Evolutionary conservation across 2,888 invertebrate genomes (phyloP).

Genomic region (Pseudococcus jackbeardsleyi): DNA sequence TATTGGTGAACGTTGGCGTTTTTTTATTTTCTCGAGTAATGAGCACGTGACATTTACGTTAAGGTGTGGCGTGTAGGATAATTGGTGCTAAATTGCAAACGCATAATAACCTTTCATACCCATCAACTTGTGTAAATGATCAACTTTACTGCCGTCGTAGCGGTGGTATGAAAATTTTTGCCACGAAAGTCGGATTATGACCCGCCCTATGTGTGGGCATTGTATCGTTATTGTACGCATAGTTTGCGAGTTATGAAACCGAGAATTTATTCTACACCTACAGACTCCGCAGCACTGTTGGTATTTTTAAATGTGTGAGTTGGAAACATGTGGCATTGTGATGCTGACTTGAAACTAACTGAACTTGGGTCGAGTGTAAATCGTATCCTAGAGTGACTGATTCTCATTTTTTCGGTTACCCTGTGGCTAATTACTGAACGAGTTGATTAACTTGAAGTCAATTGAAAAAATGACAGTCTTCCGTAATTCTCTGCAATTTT

Average conservation of each 20-base stretch:
- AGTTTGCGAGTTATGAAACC: background rate
- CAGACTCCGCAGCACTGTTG: background rate
- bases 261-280: slow-evolving; percentile 12
- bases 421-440: background rate
- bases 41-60: slow-evolving; percentile 17
- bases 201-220: slow-evolving; percentile 34
- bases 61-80: slow-evolving; percentile 58
- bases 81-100: slow-evolving; percentile 31
- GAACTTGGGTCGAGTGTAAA: background rate
- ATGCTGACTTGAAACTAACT: background rate
- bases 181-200: background rate
- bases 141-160: background rate
- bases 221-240: background rate
- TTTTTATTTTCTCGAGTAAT: slow-evolving; percentile 20
- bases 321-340: background rate
- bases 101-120: background rate
- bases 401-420: background rate
- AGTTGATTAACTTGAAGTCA: background rate
- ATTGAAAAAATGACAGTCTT: background rate
- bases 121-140: slow-evolving; percentile 15
- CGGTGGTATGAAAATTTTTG: background rate
- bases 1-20: slow-evolving; percentile 24
- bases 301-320: background rate
- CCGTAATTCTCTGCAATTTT: background rate
- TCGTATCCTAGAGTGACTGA: too few relatives aligned